Base-by-base conservation (phyloP, 2,888 invertebrate genomes). In the Eupithecia subumbrata region DNA sequence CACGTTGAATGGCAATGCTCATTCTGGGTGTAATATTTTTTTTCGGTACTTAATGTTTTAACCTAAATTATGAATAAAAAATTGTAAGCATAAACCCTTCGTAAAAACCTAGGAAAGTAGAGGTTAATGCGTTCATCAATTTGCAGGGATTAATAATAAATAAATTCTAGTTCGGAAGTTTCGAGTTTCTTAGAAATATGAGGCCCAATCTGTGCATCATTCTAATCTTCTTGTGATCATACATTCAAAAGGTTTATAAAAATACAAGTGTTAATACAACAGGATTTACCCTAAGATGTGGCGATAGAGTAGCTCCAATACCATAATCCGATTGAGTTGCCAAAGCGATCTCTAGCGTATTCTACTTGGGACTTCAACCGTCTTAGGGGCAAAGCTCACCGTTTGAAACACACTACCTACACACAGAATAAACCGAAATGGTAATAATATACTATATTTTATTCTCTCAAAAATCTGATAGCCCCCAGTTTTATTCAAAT, bases 301-400 rank as follows among this genome's bases (percentile, higher is more conserved):
- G 40, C 67, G 48, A n/a, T 14, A 22, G 25, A 70, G 64, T 69
- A n/a, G 64, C 16, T 48, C 66, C 37, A 66, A 71, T 64, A n/a
- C 45, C 11, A 52, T 74, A 74, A 74, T 70, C 74, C 66, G 52
- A 40, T 74, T 74, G 73, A 63, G 72, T 48, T 22, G 70, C 37
- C 64, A 66, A 74, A 64, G 64, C 48, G 69, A 64, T 48, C 48
- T 73, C 43, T 70, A 30, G 66, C 70, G 71, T 71, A 74, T 70
- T 74, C 56, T 66, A 69, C 64, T 73, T 5, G 4, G 16, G 60
- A 66, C 70, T 70, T 71, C 66, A 74, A 74, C 56, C 70, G 18
- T 70, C 66, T 74, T 70, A 74, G 69, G 43, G 16, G 16, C 40
- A 63, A 70, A 74, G 52, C 71, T 43, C 71, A 71, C 45, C 34